A percentile compares a stretch with the other conserved stretches of the same genome.
These are phyloP conservation scores for Chrysodeixis includens DNA, from an alignment of 2,888 invertebrate genomes.

Conservation along the genomic window DNA sequence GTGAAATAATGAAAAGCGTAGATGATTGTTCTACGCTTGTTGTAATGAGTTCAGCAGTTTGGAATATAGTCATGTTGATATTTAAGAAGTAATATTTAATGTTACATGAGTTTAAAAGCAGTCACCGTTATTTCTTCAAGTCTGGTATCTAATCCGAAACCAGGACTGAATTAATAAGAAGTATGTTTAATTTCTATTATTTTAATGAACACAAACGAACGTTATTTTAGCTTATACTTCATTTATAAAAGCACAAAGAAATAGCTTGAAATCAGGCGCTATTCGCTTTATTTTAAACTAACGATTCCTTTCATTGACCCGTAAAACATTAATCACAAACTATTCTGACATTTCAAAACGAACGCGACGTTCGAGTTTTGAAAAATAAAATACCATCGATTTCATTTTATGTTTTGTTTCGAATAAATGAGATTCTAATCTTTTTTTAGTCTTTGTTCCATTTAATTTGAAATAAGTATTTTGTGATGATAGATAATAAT, in stretches of 20 bases:
- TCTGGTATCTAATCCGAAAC: too few species aligned
- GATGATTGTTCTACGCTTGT: not conserved
- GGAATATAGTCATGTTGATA: too few species aligned
- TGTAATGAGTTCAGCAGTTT: not conserved
- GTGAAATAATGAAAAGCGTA: not conserved
- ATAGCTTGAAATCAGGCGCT: not conserved
- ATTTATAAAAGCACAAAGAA: not conserved
- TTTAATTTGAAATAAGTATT: not conserved
- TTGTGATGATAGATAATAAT: too few species aligned
- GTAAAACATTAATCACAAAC: slow-evolving; percentile 5
- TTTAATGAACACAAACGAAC: too few species aligned
- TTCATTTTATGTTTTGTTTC: not conserved
- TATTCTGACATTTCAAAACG: slow-evolving; percentile 5
- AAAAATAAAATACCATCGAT: slow-evolving; percentile 4
- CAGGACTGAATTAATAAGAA: too few species aligned
- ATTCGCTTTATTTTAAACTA: not conserved
- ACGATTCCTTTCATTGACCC: not conserved
- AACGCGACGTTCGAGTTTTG: not conserved
- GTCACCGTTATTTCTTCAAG: too few species aligned
- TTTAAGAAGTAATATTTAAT: too few species aligned
- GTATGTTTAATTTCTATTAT: too few species aligned
- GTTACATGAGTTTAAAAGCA: too few species aligned
- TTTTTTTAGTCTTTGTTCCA: not conserved
- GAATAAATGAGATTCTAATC: not conserved
- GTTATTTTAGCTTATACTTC: too few species aligned